Evolutionary conservation across 2,797 vertebrate genomes (phyloP).

Genomic region (Paramormyrops hopkinsi): DNA sequence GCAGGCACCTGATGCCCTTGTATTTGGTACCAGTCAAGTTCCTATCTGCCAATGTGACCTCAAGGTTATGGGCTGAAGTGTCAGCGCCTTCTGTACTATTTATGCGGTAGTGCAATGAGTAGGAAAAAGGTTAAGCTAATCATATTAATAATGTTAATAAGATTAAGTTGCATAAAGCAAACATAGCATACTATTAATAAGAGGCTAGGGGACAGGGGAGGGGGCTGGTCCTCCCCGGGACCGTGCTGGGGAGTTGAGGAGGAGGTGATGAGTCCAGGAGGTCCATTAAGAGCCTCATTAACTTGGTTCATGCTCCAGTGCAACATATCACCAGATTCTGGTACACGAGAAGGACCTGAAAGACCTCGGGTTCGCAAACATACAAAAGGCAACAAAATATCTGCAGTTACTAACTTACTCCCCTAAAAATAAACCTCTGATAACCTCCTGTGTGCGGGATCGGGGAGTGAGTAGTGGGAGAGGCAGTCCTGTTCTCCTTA

Average conservation of each 20-base stretch:
- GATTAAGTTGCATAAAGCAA: not conserved
- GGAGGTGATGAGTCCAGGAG: not conserved
- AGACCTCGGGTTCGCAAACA: not conserved
- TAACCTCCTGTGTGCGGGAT: not conserved
- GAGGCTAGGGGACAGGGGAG: not conserved
- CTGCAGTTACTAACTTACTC: not conserved
- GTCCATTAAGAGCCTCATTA: constrained; percentile 50
- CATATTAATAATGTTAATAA: not conserved
- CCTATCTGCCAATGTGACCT: not conserved
- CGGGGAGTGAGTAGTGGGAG: not conserved
- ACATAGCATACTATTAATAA: not conserved
- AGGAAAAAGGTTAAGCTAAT: not conserved
- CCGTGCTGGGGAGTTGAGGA: not conserved
- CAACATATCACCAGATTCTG: not conserved
- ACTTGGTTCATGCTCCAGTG: constrained; percentile 2
- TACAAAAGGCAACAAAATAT: constrained; percentile 1
- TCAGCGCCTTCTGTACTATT: not conserved
- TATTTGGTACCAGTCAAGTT: not conserved
- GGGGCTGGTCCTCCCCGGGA: not conserved
- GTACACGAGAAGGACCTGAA: not conserved
- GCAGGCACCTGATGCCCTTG: not conserved
- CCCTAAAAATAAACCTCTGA: not conserved
- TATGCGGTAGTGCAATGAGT: not conserved
- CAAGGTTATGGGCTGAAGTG: not conserved
- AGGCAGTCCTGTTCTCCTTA: not conserved